These are phyloP conservation scores for Oncorhynchus tshawytscha DNA, from an alignment of 2,113 vertebrate genomes.

Conservation along the genomic window DNA sequence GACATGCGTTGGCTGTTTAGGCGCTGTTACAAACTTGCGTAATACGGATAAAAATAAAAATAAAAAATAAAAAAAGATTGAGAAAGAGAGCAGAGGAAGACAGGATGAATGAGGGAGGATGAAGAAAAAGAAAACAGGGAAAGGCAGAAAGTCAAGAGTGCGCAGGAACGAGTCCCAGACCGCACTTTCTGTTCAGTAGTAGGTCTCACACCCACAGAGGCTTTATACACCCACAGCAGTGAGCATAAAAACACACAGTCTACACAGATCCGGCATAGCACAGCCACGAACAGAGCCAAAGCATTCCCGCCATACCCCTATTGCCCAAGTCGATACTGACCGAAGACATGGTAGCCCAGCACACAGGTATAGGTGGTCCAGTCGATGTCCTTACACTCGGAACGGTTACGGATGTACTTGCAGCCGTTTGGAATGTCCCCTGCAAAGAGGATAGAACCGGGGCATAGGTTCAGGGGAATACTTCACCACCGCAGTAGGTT, in stretches of 20 bases:
- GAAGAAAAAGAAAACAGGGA: background rate
- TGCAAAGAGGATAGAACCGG: constrained; percentile 54
- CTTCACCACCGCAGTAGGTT: background rate
- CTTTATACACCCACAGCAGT: background rate
- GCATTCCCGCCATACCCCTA: background rate
- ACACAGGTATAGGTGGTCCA: constrained; percentile 97
- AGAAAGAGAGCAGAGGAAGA: background rate
- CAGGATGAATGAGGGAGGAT: background rate
- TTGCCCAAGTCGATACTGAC: constrained; percentile 68
- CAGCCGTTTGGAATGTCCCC: constrained; percentile 94
- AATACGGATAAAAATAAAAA: too few species aligned
- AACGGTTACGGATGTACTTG: constrained; percentile 93
- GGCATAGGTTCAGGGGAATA: background rate
- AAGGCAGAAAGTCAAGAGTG: background rate
- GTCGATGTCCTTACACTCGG: constrained; percentile 95
- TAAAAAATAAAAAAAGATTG: too few species aligned
- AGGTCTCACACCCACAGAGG: background rate
- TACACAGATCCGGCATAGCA: background rate
- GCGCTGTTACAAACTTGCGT: background rate
- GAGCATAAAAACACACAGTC: background rate
- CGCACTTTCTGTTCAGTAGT: too few species aligned
- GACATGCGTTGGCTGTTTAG: background rate
- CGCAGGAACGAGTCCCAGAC: background rate
- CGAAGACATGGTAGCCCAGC: constrained; percentile 95
- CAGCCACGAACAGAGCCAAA: too few species aligned